A percentile compares a stretch with the other conserved stretches of the same genome.
Evolutionary conservation across 2,113 vertebrate genomes (phyloP).

Genomic region (Quiscalus mexicanus): DNA sequence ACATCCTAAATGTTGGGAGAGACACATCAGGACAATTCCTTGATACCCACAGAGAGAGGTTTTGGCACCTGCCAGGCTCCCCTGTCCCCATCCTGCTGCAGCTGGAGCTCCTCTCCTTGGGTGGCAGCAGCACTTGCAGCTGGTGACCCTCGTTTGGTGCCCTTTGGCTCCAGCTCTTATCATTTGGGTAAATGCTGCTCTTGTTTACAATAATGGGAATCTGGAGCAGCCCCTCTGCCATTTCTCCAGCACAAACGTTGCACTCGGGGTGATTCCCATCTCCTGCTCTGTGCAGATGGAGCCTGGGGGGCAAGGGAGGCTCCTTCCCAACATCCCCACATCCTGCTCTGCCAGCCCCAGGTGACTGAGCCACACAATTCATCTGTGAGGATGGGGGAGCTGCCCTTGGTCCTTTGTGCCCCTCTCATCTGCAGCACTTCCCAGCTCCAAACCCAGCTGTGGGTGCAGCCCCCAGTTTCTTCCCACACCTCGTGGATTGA

Average conservation of each 20-base stretch:
- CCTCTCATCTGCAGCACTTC: background rate
- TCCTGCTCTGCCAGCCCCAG: background rate
- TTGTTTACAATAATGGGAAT: background rate
- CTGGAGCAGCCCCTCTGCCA: background rate
- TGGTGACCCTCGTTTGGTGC: background rate
- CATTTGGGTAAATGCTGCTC: background rate
- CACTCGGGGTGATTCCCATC: background rate
- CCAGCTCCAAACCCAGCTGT: background rate
- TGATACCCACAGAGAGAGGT: accelerated
- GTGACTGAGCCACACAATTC: accelerated
- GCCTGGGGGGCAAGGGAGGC: background rate
- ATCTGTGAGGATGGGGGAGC: background rate
- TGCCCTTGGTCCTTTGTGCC: background rate
- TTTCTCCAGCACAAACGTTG: background rate
- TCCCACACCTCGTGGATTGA: background rate
- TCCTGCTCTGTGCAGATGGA: background rate
- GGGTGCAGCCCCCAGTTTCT: background rate
- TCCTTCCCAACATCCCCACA: background rate
- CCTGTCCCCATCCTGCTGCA: background rate
- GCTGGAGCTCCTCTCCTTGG: background rate
- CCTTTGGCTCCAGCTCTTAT: background rate
- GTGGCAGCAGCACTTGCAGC: background rate
- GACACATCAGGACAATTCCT: accelerated
- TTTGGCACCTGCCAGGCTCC: background rate
- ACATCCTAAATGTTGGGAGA: background rate